Evolutionary conservation across 2,113 vertebrate genomes (phyloP), one percentile per base, ranked within the genome.

Genomic region (Pholis gunnellus): DNA sequence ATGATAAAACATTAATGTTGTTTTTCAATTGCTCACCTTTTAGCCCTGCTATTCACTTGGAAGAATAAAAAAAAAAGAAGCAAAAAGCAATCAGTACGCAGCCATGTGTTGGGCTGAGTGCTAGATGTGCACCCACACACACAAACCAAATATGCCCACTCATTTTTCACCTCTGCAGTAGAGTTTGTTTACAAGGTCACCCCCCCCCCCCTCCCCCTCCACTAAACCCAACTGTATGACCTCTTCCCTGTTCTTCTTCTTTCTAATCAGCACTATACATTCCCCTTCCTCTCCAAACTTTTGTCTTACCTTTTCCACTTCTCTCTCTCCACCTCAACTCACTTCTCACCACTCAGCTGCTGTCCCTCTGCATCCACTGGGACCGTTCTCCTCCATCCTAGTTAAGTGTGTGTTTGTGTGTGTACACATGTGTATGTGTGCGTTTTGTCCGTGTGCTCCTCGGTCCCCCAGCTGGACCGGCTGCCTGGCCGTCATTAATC

Each of bases 1-100:
- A 92, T 89, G 84, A 94, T 95, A 87, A 94, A 94, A 93, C 91
- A 93, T 95, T 95, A 77, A 95, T 95, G 91, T 79, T 93, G 92
- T 94, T 94, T 92, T 93, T 92, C 85, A 86, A 88, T 89, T 84
- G 87, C 83, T 69, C 74, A 81, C 79, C 86, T 91, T 83, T 93
- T 92, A 91, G 83, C 78, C 75, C 79, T 61, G 38, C 79, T 85
- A 78, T 87, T 90, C 59, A 82, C 84, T 85, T 40, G 20, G 46
- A 86, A 66, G 71, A 84, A 80, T 82, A 17, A 54, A 77, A 88
- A 83, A 60, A 77, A 87, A 83, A 77, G 68, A 79, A 67, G 64
- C 42, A 77, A 87, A 87, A 90, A 78, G 68, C 79, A 89, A 90
- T 90, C 88, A 85, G 85, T 86, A 81, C 25, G 76, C 81, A 88